phyloP scores from a whole-genome alignment of 2,113 vertebrate species.

The Plotosus lineatus region DNA sequence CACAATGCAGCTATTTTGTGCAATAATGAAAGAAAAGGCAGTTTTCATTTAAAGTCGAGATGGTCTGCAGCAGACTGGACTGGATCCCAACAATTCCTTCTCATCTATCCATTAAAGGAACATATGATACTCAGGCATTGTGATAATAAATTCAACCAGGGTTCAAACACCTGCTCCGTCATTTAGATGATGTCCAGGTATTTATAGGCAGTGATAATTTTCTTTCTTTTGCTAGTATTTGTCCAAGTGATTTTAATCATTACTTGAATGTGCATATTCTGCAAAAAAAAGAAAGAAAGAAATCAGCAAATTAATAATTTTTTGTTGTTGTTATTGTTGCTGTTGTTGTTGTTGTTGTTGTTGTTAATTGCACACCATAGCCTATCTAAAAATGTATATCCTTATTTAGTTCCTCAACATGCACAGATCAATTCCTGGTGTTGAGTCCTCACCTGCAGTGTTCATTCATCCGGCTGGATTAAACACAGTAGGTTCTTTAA shows the following conservation, averaged over 20 bases:
- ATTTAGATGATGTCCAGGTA: conserved; percentile 13
- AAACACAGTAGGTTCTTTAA: background rate
- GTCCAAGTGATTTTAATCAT: conserved; percentile 34
- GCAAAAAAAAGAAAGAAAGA: conserved; percentile 22
- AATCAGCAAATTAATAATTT: conserved; percentile 12
- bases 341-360: conserved; percentile 9
- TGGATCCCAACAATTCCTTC: background rate
- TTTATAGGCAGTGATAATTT: conserved; percentile 2
- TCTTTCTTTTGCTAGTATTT: conserved; percentile 20
- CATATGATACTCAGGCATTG: conserved; percentile 31
- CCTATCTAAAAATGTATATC: conserved; percentile 3
- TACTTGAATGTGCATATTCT: conserved; percentile 49
- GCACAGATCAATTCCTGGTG: background rate
- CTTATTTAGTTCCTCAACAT: conserved; percentile 19
- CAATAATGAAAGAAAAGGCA: conserved; percentile 42
- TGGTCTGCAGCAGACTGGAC: conserved; percentile 25
- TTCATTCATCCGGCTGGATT: background rate
- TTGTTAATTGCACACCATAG: conserved; percentile 19
- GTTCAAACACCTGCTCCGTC: conserved; percentile 29
- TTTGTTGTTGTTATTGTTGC: conserved; percentile 13
- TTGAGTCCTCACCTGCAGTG: background rate
- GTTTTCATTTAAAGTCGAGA: conserved; percentile 27
- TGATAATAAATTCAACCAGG: conserved; percentile 20
- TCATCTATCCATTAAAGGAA: conserved; percentile 1
- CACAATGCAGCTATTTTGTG: conserved; percentile 46